phyloP scores from a whole-genome alignment of 37 sponge, comb jelly and placozoan species.

The Trichoplax adhaerens region DNA sequence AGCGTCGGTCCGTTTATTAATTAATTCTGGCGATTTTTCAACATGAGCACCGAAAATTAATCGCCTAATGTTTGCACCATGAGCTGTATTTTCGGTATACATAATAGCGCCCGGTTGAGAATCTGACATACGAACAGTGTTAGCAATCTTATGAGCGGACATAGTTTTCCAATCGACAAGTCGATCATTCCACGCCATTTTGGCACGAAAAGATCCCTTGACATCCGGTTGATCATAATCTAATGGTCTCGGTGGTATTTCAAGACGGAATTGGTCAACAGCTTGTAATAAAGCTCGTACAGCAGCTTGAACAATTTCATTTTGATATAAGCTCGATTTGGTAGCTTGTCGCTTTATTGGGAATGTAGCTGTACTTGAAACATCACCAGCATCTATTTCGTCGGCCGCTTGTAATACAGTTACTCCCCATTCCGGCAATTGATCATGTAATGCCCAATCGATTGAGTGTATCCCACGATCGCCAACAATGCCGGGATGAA shows the following conservation, averaged over 20 bases:
- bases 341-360: neutral
- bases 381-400: slow-evolving; percentile 13
- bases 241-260: neutral
- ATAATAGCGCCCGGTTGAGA: too few relatives aligned
- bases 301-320: slow-evolving; percentile 4
- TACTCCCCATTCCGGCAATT: slow-evolving; percentile 11
- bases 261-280: neutral
- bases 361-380: slow-evolving; percentile 9
- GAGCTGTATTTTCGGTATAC: too few relatives aligned
- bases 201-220: too few relatives aligned
- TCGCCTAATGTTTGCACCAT: too few relatives aligned
- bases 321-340: slow-evolving; percentile 9
- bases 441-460: slow-evolving; percentile 9
- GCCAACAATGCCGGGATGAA: slow-evolving; percentile 19
- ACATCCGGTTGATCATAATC: neutral
- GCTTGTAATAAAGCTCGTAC: neutral
- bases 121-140: too few relatives aligned
- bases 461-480: slow-evolving; percentile 10
- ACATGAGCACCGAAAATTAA: too few relatives aligned
- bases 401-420: slow-evolving; percentile 18
- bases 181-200: too few relatives aligned
- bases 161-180: too few relatives aligned
- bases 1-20: too few relatives aligned
- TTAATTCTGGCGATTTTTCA: too few relatives aligned
- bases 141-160: too few relatives aligned